phyloP scores from a whole-genome alignment of 2,888 invertebrate genomes.

The Unio pictorum region DNA sequence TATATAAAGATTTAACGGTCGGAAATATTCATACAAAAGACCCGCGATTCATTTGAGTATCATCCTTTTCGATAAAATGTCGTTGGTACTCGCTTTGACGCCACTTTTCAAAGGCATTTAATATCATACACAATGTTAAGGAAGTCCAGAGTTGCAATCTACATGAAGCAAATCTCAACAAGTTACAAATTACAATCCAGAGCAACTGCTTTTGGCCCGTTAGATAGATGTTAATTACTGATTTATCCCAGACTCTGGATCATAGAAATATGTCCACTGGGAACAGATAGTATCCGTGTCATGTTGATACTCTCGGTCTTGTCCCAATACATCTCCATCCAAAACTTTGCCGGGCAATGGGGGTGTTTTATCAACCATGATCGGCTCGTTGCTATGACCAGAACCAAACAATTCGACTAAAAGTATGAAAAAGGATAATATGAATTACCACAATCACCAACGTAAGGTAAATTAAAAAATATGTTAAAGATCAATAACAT shows the following conservation, averaged over 20 bases:
- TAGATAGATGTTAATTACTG: slow-evolving; percentile 21
- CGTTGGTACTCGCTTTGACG: too few species aligned
- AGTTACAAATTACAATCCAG: too few species aligned
- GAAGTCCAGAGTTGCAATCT: too few species aligned
- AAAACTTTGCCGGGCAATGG: slow-evolving; percentile 47
- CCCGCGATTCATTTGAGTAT: too few species aligned
- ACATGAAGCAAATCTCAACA: too few species aligned
- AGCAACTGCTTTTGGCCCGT: too few species aligned
- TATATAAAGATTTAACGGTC: too few species aligned
- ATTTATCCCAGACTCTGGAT: slow-evolving; percentile 53
- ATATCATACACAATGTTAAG: too few species aligned
- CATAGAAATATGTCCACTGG: slow-evolving; percentile 52
- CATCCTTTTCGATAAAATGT: too few species aligned
- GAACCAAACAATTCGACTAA: slow-evolving; percentile 49
- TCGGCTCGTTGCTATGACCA: slow-evolving; percentile 50
- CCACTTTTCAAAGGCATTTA: too few species aligned
- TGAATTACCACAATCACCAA: not conserved
- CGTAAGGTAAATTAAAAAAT: not conserved
- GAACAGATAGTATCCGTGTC: slow-evolving; percentile 40
- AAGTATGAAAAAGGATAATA: slow-evolving; percentile 2
- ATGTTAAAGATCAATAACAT: too few species aligned
- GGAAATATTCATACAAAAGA: too few species aligned
- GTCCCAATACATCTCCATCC: slow-evolving; percentile 41
- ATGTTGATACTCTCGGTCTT: slow-evolving; percentile 38
- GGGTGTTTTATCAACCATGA: slow-evolving; percentile 50